Conservation (phyloP, 2,797 vertebrate species). For the Furcifer pardalis region DNA sequence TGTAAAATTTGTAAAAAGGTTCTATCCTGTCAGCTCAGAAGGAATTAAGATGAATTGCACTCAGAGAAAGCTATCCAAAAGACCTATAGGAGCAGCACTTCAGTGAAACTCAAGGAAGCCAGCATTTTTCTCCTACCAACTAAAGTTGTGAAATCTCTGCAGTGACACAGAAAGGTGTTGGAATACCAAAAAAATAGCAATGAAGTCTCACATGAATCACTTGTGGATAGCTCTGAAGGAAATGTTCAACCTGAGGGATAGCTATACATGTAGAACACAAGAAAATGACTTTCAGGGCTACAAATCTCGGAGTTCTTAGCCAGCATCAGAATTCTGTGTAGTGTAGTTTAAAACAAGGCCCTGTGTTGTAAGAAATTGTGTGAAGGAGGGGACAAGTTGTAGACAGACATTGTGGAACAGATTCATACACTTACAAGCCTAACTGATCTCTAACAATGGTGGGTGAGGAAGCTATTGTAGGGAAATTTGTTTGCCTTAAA, state of each 20-base stretch:
- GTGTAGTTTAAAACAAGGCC: no score
- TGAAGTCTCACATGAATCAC: background rate
- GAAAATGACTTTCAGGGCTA: background rate
- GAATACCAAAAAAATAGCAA: background rate
- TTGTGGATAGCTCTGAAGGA: constrained; percentile 16
- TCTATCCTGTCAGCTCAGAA: constrained; percentile 66
- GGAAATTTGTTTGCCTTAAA: no score
- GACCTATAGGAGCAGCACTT: constrained; percentile 15
- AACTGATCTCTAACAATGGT: no score
- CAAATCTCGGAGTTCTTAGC: background rate
- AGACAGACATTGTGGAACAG: no score
- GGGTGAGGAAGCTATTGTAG: no score
- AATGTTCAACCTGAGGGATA: background rate
- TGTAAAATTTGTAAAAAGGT: constrained; percentile 71
- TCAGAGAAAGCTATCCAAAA: constrained; percentile 58
- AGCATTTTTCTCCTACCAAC: constrained; percentile 42
- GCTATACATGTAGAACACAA: background rate
- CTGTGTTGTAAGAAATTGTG: no score
- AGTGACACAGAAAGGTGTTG: constrained; percentile 7
- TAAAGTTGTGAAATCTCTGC: constrained; percentile 40
- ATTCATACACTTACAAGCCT: no score
- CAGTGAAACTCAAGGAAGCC: constrained; percentile 28
- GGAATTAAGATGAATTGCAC: constrained; percentile 70
- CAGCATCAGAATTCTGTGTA: no score
- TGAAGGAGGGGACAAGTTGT: no score